Evolutionary conservation across 2,888 invertebrate genomes (phyloP).

Genomic region (Pandemis corylana): DNA sequence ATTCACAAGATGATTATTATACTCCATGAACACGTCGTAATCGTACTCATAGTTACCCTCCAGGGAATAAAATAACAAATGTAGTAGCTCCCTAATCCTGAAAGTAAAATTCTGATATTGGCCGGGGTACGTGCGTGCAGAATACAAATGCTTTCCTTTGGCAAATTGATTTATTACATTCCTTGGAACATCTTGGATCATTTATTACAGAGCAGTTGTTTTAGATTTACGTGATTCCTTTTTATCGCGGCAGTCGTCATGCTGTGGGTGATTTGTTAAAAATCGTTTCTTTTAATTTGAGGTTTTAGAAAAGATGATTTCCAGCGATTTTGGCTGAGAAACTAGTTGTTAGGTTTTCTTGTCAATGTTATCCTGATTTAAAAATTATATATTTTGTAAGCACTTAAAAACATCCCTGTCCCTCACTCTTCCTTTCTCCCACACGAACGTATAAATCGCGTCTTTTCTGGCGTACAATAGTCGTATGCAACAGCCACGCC

Average conservation of each 20-base stretch:
- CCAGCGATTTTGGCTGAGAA: no score
- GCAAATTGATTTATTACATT: conserved; percentile 59
- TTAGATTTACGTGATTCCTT: conserved; percentile 30
- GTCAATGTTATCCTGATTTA: no score
- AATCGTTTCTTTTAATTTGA: not conserved
- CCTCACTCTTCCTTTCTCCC: no score
- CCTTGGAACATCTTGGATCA: conserved; percentile 44
- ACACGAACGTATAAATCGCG: no score
- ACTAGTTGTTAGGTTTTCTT: no score
- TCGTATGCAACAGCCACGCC: no score
- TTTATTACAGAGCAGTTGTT: conserved; percentile 35
- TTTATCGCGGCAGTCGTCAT: not conserved
- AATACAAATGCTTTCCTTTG: conserved; percentile 56
- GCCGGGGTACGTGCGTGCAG: conserved; percentile 44
- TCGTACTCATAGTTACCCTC: conserved; percentile 14
- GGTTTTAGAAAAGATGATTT: not conserved
- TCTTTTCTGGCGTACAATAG: no score
- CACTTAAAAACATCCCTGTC: no score
- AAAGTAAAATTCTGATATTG: conserved; percentile 51
- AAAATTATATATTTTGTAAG: no score
- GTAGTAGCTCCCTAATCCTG: conserved; percentile 30
- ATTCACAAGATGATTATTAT: not conserved
- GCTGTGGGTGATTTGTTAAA: not conserved
- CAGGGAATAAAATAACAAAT: conserved; percentile 11
- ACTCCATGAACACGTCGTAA: not conserved